These are phyloP conservation scores for Microtus richardsoni DNA, from an alignment of 2,113 vertebrate species.

Conservation along the genomic window DNA sequence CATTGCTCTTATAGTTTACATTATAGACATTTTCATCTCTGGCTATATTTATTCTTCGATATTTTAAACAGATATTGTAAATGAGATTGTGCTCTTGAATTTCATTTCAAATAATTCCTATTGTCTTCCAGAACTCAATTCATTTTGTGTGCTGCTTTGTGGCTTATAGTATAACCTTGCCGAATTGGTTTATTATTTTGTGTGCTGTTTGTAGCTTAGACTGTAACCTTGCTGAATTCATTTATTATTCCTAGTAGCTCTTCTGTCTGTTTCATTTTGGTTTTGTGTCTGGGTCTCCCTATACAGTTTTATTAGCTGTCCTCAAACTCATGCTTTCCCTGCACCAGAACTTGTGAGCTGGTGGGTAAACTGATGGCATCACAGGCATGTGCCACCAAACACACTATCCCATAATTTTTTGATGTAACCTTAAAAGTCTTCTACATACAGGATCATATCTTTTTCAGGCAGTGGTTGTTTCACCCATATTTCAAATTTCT, in stretches of 20 bases:
- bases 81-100: neutral
- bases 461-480: neutral
- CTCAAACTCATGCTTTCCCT: neutral
- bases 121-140: neutral
- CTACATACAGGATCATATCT: neutral
- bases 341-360: neutral
- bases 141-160: neutral
- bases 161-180: neutral
- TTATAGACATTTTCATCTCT: neutral
- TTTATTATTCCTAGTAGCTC: neutral
- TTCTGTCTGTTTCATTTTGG: neutral
- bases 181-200: neutral
- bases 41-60: neutral
- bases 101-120: neutral
- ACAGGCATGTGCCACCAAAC: neutral
- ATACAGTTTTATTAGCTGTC: no score
- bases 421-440: neutral
- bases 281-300: neutral
- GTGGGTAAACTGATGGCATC: neutral
- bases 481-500: neutral
- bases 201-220: neutral
- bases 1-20: neutral
- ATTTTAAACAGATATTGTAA: neutral
- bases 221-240: neutral
- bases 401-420: neutral